These are phyloP conservation scores for Vicugna pacos DNA, from an alignment of 2,113 vertebrate species.

Conservation along the genomic window DNA sequence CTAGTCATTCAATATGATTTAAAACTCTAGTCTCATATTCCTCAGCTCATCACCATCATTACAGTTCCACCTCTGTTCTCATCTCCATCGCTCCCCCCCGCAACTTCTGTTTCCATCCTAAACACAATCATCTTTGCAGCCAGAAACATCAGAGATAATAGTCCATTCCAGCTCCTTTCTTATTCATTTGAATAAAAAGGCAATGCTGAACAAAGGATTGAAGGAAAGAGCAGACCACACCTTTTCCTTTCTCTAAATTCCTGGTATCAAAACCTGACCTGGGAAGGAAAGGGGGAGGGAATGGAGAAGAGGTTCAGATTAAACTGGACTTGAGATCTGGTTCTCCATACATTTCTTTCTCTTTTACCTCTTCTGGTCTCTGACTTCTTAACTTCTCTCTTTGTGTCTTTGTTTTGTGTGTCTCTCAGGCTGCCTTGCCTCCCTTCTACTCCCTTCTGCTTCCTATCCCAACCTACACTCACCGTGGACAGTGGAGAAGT, in stretches of 20 bases:
- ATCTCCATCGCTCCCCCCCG: not conserved
- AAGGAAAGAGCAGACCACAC: not conserved
- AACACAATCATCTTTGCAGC: too few relatives aligned
- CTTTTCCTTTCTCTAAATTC: not conserved
- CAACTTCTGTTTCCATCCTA: not conserved
- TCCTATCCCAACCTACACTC: not conserved
- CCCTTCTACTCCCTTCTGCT: not conserved
- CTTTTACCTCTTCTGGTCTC: not conserved
- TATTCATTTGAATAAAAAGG: not conserved
- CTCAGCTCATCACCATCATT: not conserved
- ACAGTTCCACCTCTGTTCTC: too few relatives aligned
- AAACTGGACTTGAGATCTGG: not conserved
- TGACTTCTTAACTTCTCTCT: not conserved
- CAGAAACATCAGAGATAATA: not conserved
- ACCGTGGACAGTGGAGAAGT: not conserved
- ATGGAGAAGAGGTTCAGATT: not conserved
- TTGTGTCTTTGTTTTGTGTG: not conserved
- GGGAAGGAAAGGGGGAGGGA: not conserved
- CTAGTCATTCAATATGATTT: not conserved
- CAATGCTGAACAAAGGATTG: not conserved
- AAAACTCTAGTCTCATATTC: not conserved
- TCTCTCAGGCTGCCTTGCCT: not conserved
- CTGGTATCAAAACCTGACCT: not conserved
- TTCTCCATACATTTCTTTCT: not conserved
- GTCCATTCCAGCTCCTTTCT: not conserved